Base-by-base conservation (phyloP, 2,113 vertebrate genomes). In the Saimiri boliviensis region DNA sequence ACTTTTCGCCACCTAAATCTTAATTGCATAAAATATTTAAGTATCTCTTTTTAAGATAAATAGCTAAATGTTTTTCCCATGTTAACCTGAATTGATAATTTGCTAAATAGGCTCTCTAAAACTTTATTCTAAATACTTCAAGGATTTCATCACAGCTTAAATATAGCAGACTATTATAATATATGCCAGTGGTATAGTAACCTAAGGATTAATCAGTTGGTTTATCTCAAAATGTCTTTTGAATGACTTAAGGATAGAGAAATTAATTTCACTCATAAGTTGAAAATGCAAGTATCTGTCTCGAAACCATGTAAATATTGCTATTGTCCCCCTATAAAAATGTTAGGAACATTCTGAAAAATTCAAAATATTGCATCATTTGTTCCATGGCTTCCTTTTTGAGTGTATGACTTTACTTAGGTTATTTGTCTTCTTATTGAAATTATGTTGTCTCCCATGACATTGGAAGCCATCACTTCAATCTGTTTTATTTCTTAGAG, bases 281-380 rank as follows among this genome's bases (percentile, higher is more conserved):
- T 58, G 12, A 97, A 77, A 66, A 54, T 71, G 3, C 45, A 86
- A 73, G 52, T n/a, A 7, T 86, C 49, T 77, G 10, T 92, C 87
- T 92, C 58, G 52, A 96, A 76, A 37, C n/a, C 14, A 79, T 68
- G 76, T 89, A 85, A 71, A 54, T 83, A 81, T 70, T 47, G 42
- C 56, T 58, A 84, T 42, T 54, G 42, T 82, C 45, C 27, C 87
- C 81, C 56, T 90, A 87, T 96, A 92, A 96, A 96, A 92, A 73
- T 74, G 82, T 95, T 88, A 82, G 9, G 49, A 52, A 8, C 40
- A 92, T 94, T 85, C 58, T 82, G 40, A 80, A 76, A 97, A 88
- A 60, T 89, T 74, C 0, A 74, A 79, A 94, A 71, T 49, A 82
- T 73, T 77, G 30, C 45, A 10, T 80, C 66, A 74, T 85, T 86